Evolutionary conservation across 2,888 invertebrate genomes (phyloP).

Genomic region (Baronia brevicornis): DNA sequence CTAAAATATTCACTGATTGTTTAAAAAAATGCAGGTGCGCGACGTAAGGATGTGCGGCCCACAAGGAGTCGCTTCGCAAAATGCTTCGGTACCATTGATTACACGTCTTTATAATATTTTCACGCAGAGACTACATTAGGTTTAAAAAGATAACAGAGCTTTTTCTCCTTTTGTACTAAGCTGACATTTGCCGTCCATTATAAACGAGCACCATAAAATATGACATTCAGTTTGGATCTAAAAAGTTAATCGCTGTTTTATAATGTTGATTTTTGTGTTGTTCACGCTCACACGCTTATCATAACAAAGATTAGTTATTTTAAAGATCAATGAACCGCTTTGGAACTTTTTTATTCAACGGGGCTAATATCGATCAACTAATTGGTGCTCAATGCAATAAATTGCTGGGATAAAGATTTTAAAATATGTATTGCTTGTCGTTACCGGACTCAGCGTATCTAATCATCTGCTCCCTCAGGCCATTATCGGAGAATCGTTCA

Average conservation of each 20-base stretch:
- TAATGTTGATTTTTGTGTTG: constrained; percentile 37
- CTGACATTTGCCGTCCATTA: constrained; percentile 47
- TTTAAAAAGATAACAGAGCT: constrained; percentile 65
- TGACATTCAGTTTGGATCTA: constrained; percentile 43
- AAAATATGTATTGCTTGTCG: constrained; percentile 7
- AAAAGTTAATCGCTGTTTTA: constrained; percentile 37
- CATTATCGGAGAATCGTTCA: constrained; percentile 4
- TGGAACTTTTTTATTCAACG: constrained; percentile 27
- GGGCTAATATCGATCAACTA: constrained; percentile 17
- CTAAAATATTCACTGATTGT: constrained; percentile 11
- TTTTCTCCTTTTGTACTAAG: constrained; percentile 61
- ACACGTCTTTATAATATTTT: constrained; percentile 70
- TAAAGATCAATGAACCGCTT: constrained; percentile 40
- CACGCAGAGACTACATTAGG: constrained; percentile 60
- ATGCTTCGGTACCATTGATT: constrained; percentile 54
- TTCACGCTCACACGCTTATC: constrained; percentile 34
- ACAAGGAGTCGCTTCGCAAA: constrained; percentile 67
- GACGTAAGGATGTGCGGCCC: constrained; percentile 57
- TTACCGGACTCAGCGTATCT: not conserved
- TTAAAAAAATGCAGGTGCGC: constrained; percentile 27
- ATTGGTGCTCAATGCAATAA: constrained; percentile 6
- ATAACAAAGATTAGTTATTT: constrained; percentile 22
- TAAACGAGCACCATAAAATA: constrained; percentile 49
- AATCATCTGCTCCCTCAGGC: not conserved
- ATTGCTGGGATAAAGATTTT: constrained; percentile 2